Base-by-base conservation (phyloP, 2,797 vertebrate species). In the Sebastes iracundus region DNA sequence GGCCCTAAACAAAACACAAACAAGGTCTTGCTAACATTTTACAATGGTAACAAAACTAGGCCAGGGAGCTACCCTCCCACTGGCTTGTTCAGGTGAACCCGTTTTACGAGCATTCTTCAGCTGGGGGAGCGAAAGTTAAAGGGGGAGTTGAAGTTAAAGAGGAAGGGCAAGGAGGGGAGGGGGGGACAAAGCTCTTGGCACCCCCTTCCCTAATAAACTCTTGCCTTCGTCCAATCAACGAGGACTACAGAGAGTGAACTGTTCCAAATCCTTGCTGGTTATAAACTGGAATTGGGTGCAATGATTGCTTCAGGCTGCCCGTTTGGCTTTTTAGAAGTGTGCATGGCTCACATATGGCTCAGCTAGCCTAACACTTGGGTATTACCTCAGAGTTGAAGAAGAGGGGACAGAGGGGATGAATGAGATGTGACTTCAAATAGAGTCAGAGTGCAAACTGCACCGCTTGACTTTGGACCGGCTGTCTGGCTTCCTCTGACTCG, bases 81-180 rank as follows among this genome's bases (percentile, higher is more conserved):
- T 89, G 92, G 90, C 93, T 95, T 93, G 93, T 95, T 96, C 95
- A 95, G 94, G 95, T 95, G 93, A 96, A 95, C 91, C 87, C 79
- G 5, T 92, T 96, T 96, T 95, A 96, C 58, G 70, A 96, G 96
- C 94, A 96, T 96, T 96, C 96, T 95, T 96, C 87, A 92, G 92
- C 90, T 81, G 79, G 91, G 94, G 89, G 92, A 93, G 92, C 83
- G 88, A 95, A 94, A 94, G 92, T 93, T 94, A 94, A 93, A 93
- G 88, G 90, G 91, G 88, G 93, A 91, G 92, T 93, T 93, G 88
- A 93, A 94, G 91, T 93, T 92, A 92, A 94, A 93, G 91, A 92
- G 88, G 89, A 93, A 93, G 91, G 92, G 92, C 87, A 94, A 87
- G 58, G 72, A 87, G 82, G 85, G 65, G 76, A 62, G 66, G 72